These are phyloP conservation scores for Sinhomidia bicolor DNA, from an alignment of 2,888 invertebrate genomes.

Conservation along the genomic window DNA sequence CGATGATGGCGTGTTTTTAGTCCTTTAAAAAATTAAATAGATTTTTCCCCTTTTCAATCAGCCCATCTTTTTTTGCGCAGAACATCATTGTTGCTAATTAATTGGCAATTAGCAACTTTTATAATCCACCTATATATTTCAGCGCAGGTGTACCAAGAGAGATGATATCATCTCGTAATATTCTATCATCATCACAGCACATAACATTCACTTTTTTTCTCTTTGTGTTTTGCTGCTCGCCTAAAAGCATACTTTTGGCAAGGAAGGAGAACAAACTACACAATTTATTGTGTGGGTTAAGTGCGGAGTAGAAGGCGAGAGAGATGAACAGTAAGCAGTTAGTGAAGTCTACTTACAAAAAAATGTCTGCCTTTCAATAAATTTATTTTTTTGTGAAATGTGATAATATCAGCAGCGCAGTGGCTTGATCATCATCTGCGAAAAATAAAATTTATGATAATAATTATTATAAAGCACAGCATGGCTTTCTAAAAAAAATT, in stretches of 20 bases:
- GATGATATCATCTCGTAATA: not conserved
- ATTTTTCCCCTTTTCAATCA: not conserved
- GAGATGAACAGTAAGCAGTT: not conserved
- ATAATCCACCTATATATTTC: not conserved
- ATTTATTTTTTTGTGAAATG: not conserved
- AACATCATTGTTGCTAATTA: conserved; percentile 49
- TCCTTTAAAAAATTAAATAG: not conserved
- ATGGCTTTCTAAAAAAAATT: conserved; percentile 51
- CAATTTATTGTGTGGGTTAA: conserved; percentile 4
- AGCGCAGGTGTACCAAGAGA: not conserved
- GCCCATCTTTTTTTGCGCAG: too few species aligned
- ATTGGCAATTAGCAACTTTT: conserved; percentile 62
- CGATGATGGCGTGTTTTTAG: not conserved
- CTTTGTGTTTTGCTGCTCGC: not conserved
- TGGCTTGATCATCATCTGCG: too few species aligned
- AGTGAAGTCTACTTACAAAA: too few species aligned
- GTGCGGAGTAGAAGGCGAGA: too few species aligned
- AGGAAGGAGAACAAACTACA: not conserved
- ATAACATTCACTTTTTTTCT: conserved; percentile 48
- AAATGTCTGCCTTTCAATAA: not conserved
- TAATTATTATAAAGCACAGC: conserved; percentile 16
- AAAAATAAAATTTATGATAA: not conserved
- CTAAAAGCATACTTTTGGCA: conserved; percentile 55
- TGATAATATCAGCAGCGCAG: conserved; percentile 45
- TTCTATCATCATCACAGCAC: not conserved